These are phyloP conservation scores for Carollia perspicillata DNA, from an alignment of 2,113 vertebrate genomes.

Conservation along the genomic window DNA sequence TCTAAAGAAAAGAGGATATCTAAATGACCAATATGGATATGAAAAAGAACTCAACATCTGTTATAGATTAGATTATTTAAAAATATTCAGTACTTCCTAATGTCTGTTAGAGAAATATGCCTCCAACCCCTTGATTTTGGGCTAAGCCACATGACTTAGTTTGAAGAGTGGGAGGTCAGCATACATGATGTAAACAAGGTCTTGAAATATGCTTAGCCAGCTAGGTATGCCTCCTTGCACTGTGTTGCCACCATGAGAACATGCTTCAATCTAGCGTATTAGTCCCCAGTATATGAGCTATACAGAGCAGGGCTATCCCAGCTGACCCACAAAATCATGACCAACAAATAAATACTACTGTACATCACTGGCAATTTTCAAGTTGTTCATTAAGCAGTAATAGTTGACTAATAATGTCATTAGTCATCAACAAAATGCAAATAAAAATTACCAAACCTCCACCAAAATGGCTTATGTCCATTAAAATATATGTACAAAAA, in stretches of 20 bases:
- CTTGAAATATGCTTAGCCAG: not conserved
- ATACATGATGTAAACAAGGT: not conserved
- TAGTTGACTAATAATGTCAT: not conserved
- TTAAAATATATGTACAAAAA: not conserved
- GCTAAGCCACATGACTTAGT: not conserved
- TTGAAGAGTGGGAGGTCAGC: not conserved
- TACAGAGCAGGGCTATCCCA: not conserved
- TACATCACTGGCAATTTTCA: not conserved
- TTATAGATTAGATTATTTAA: not conserved
- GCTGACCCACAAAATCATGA: not conserved
- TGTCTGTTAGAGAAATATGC: not conserved
- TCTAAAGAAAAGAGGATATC: not conserved
- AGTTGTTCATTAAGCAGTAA: not conserved
- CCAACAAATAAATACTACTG: not conserved
- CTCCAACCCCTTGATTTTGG: not conserved
- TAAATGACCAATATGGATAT: not conserved
- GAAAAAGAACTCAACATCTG: conserved; percentile 6
- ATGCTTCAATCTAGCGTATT: not conserved
- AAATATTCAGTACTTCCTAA: not conserved
- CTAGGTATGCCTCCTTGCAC: not conserved
- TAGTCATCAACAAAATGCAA: not conserved
- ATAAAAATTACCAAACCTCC: not conserved
- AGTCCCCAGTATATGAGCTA: not conserved
- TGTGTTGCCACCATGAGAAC: not conserved
- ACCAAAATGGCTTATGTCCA: not conserved